Evolutionary conservation across 2,797 vertebrate species (phyloP).

Genomic region (Acipenser transmontanus): DNA sequence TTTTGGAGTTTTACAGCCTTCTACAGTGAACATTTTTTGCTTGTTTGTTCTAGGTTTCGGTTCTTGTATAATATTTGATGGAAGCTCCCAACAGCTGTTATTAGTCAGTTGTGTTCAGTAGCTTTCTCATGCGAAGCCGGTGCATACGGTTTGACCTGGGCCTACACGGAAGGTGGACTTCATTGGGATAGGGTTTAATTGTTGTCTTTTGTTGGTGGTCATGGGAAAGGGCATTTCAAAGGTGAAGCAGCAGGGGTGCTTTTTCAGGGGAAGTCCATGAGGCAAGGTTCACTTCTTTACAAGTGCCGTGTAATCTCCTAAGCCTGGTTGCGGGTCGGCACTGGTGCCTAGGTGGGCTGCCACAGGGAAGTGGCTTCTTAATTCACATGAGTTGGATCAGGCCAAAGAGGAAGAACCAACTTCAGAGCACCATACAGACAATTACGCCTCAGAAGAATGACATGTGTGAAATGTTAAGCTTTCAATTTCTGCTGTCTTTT

Average conservation of each 20-base stretch:
- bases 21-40: background rate
- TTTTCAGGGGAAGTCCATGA: conserved; percentile 31
- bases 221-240: conserved; percentile 58
- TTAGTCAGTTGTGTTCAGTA: conserved; percentile 8
- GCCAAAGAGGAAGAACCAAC: conserved; percentile 36
- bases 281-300: conserved; percentile 42
- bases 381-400: conserved; percentile 36
- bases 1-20: no score
- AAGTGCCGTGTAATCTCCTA: conserved; percentile 59
- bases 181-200: conserved; percentile 38
- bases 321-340: conserved; percentile 38
- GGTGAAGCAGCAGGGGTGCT: conserved; percentile 46
- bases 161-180: conserved; percentile 40
- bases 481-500: conserved; percentile 31
- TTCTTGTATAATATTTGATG: no score
- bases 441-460: conserved; percentile 21
- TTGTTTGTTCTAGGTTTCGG: background rate
- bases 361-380: conserved; percentile 10
- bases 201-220: conserved; percentile 46
- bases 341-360: conserved; percentile 37
- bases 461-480: conserved; percentile 54
- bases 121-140: conserved; percentile 25
- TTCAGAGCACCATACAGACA: conserved; percentile 17
- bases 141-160: conserved; percentile 30
- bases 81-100: background rate